Conservation (phyloP, 2,888 invertebrate genomes). For the Stomorhina lunata region DNA sequence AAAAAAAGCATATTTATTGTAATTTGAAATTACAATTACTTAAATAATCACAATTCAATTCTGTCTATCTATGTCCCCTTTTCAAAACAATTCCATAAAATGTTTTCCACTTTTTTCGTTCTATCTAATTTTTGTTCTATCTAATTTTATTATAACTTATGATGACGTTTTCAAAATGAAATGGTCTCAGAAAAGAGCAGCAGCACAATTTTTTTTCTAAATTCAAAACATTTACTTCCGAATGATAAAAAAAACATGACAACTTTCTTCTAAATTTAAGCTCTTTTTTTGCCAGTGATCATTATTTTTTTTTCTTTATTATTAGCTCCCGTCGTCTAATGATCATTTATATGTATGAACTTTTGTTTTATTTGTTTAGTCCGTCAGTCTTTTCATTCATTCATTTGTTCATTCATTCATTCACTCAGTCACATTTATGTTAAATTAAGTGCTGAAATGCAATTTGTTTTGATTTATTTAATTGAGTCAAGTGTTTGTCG, state of each 20-base stretch:
- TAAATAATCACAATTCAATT: conserved; percentile 37
- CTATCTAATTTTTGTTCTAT: neutral
- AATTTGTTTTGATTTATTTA: conserved; percentile 76
- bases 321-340: conserved; percentile 13
- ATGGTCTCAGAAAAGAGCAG: neutral
- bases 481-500: conserved; percentile 71
- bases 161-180: conserved; percentile 13
- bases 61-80: neutral
- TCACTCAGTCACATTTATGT: conserved; percentile 27
- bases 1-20: neutral
- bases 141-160: neutral
- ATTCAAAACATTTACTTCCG: conserved; percentile 58
- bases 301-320: conserved; percentile 23
- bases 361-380: no score
- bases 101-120: neutral
- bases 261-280: conserved; percentile 13
- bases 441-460: conserved; percentile 60
- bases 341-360: neutral
- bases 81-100: conserved; percentile 1
- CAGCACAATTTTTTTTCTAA: neutral
- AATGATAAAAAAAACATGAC: conserved; percentile 3
- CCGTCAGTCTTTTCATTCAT: neutral
- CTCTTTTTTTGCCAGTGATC: conserved; percentile 2
- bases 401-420: neutral
- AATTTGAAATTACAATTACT: conserved; percentile 28